phyloP scores from a whole-genome alignment of 2,888 invertebrate genomes.

The Noctua pronuba region DNA sequence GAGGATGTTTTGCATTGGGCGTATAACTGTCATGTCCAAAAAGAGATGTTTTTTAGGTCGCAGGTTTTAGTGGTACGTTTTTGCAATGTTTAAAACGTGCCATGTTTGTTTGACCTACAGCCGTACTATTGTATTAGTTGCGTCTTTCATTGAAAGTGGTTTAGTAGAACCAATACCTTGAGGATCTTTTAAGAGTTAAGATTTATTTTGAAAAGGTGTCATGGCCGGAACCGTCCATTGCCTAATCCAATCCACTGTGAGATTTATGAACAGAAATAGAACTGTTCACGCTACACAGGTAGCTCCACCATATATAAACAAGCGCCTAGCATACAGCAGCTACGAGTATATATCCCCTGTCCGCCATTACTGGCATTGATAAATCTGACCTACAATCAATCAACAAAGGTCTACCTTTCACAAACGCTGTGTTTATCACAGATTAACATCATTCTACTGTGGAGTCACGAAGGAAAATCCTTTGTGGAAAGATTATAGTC shows the following conservation, averaged over 20 bases:
- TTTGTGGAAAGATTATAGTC: conserved; percentile 15
- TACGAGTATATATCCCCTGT: conserved; percentile 14
- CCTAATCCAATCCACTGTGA: conserved; percentile 8
- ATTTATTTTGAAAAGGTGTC: not conserved
- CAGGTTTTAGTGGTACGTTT: conserved; percentile 39
- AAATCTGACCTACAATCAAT: conserved; percentile 69
- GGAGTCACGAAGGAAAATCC: conserved; percentile 55
- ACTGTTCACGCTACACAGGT: conserved; percentile 62
- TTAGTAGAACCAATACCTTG: not conserved
- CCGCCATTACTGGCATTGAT: conserved; percentile 63
- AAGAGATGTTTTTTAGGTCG: conserved; percentile 29
- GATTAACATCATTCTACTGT: conserved; percentile 52
- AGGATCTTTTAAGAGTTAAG: not conserved
- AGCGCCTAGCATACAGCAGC: conserved; percentile 14
- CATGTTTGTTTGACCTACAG: conserved; percentile 64
- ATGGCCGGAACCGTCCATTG: conserved; percentile 14
- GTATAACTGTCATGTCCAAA: conserved; percentile 49
- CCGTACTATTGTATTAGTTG: conserved; percentile 29
- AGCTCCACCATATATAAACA: conserved; percentile 25
- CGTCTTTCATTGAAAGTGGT: conserved; percentile 26
- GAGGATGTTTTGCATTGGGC: conserved; percentile 4
- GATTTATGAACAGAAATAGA: conserved; percentile 56
- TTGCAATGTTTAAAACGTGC: conserved; percentile 43
- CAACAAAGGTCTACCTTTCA: conserved; percentile 70
- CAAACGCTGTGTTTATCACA: conserved; percentile 59